Conservation (phyloP, 2,113 vertebrate species). For the Todiramphus saurophagus region DNA sequence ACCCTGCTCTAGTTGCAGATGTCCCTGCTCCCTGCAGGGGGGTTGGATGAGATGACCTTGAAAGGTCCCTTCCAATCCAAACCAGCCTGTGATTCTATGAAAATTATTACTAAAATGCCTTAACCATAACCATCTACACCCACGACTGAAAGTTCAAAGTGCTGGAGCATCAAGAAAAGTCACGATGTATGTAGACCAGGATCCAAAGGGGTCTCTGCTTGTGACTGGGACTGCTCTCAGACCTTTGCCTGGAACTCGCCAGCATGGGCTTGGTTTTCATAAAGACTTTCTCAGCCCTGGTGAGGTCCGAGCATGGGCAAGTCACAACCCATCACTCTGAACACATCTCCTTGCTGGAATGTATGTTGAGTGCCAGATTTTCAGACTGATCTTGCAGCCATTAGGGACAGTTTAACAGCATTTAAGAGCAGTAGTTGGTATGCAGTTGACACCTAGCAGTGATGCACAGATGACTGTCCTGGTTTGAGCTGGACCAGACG, state of each 20-base stretch:
- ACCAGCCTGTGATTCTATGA: neutral
- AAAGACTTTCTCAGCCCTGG: neutral
- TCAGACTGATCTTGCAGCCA: neutral
- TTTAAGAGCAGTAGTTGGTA: neutral
- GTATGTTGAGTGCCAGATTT: neutral
- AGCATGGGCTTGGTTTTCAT: neutral
- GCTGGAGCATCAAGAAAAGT: neutral
- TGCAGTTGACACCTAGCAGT: neutral
- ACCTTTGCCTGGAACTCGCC: neutral
- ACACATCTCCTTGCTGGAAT: neutral
- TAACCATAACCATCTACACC: neutral
- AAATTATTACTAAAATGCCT: neutral
- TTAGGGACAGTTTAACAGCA: neutral
- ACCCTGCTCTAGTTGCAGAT: neutral
- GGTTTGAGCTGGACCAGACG: neutral
- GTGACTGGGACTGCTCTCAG: neutral
- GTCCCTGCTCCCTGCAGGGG: neutral
- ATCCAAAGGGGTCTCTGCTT: neutral
- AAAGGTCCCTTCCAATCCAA: neutral
- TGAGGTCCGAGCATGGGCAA: accelerated
- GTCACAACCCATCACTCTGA: neutral
- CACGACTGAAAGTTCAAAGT: neutral
- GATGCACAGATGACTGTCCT: neutral
- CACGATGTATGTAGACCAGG: neutral
- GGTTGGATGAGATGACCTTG: neutral